Evolutionary conservation across 2,113 vertebrate genomes (phyloP), one percentile per base, ranked within the genome.

Genomic region (Xiphophorus couchianus): DNA sequence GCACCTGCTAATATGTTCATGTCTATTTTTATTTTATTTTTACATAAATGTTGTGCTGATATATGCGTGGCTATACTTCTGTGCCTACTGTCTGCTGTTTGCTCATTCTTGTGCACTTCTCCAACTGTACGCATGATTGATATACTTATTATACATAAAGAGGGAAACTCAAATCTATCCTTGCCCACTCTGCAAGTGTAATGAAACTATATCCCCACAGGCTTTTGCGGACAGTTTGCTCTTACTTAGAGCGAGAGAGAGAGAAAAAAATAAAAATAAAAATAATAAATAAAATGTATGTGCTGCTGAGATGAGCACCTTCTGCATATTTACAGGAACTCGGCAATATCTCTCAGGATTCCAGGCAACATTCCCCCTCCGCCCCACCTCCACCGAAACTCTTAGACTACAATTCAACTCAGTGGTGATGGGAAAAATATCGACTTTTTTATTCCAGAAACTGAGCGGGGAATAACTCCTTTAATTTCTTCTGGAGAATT

Each of bases 111-210:
- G 13, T 31, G 28, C 27, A 3, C 51, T 69, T 62, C 58, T 70
- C n/a, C 25, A 29, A 58, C 64, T 60, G 31, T 73, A 27, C 71
- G 17, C 31, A 30, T 82, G 82, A 91, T 88, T 85, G 71, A 87
- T 89, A 27, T 78, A 62, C 33, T 78, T 77, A 73, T 22, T 4
- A 74, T 75, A 87, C 75, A 83, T 61, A 62, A 60, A 70, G 44
- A 69, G 33, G 65, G 67, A 27, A 9, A 70, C 2, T 71, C 19
- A 77, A 81, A 81, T 78, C 48, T 66, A 76, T 82, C 79, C 81
- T 68, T 66, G 84, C 35, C 84, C 78, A 89, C 90, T 83, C 89
- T 77, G 74, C 75, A 74, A 74, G 73, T 75, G 77, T 86, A 86
- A 89, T 87, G 71, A 88, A 90, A 84, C 63, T 30, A 67, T 54